Conservation (phyloP, 2,113 vertebrate species). For the Condylura cristata region DNA sequence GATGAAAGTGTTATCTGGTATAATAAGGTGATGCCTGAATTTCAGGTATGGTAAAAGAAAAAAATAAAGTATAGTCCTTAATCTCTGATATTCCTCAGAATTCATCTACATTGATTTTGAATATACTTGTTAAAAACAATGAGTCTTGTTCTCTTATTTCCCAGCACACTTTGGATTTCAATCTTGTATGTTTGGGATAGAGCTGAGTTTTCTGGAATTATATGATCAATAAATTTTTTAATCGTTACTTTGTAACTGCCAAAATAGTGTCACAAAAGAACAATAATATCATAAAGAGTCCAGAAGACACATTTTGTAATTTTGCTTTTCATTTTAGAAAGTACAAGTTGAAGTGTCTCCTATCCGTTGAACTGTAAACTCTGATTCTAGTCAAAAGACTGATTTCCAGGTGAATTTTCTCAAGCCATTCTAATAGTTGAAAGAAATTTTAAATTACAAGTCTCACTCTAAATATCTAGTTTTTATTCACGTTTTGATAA, state of each 20-base stretch:
- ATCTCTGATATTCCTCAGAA: background rate
- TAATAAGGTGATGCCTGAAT: background rate
- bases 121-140: background rate
- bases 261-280: background rate
- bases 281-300: background rate
- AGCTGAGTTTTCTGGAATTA: background rate
- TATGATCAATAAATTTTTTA: background rate
- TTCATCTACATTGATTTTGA: too few relatives aligned
- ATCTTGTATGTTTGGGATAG: background rate
- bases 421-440: background rate
- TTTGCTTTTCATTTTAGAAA: background rate
- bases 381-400: background rate
- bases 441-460: conserved; percentile 30
- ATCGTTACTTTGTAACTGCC: background rate
- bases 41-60: background rate
- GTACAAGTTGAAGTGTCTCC: background rate
- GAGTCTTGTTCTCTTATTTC: background rate
- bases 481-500: conserved; percentile 51
- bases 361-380: background rate
- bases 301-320: background rate
- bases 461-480: conserved; percentile 41
- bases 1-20: background rate
- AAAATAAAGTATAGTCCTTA: background rate
- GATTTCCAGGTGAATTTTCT: conserved; percentile 43
- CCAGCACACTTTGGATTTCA: background rate